phyloP scores from a whole-genome alignment of 2,113 vertebrate genomes.

The Aptenodytes patagonicus region DNA sequence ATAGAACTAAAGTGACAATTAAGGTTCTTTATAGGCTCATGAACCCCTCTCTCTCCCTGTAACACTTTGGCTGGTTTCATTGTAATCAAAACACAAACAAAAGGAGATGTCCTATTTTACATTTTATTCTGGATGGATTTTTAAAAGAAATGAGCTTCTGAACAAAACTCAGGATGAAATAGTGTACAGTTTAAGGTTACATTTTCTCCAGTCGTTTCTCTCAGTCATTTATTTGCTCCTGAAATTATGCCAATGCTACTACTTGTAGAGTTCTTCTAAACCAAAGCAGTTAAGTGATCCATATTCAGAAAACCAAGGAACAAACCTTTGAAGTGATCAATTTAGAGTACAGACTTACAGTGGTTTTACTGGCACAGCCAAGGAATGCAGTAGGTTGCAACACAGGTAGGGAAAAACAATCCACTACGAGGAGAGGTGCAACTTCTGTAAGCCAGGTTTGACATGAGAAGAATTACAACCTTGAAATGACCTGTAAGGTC shows the following conservation, averaged over 20 bases:
- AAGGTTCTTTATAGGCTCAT: not conserved
- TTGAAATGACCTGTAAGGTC: not conserved
- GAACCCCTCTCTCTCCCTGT: not conserved
- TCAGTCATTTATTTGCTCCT: not conserved
- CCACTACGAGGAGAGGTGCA: rapidly evolving
- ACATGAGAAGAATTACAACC: not conserved
- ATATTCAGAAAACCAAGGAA: not conserved
- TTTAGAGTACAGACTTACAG: not conserved
- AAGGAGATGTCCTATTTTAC: not conserved
- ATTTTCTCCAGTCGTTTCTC: not conserved
- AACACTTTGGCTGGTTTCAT: not conserved
- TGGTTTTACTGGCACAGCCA: not conserved
- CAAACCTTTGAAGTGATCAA: rapidly evolving
- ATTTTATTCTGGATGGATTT: not conserved
- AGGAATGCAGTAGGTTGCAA: not conserved
- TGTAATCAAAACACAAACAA: not conserved
- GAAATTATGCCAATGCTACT: not conserved
- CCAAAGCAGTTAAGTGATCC: not conserved
- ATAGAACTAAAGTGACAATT: not conserved
- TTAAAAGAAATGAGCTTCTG: not conserved
- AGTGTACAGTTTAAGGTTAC: not conserved
- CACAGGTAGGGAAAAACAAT: not conserved
- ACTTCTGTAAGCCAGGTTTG: not conserved
- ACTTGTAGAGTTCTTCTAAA: not conserved
- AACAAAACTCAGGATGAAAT: not conserved